phyloP scores from a whole-genome alignment of 2,113 vertebrate genomes.

The Alligator mississippiensis region DNA sequence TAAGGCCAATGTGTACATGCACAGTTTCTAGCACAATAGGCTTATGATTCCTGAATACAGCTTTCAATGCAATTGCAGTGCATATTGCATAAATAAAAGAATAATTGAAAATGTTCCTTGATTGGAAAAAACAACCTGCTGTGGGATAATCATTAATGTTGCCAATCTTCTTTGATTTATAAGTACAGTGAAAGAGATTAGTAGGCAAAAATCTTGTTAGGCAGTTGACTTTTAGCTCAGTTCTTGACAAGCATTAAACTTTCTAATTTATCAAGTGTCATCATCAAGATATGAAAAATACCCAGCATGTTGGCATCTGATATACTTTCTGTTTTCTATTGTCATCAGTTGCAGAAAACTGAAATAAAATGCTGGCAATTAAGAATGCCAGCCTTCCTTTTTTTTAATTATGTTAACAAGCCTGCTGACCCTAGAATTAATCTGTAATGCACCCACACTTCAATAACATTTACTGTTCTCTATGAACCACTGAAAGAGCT shows the following conservation, averaged over 20 bases:
- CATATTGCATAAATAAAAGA: background rate
- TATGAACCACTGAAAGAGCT: background rate
- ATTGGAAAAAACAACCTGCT: background rate
- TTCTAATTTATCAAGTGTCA: background rate
- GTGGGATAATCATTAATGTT: background rate
- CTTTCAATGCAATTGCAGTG: background rate
- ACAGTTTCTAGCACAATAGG: background rate
- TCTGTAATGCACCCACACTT: background rate
- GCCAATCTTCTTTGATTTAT: background rate
- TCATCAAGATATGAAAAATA: background rate
- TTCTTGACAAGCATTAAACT: background rate
- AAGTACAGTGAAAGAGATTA: rapidly evolving
- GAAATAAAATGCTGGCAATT: background rate
- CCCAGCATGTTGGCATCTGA: background rate
- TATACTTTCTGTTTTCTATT: background rate
- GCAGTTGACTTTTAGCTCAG: background rate
- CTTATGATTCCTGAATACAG: background rate
- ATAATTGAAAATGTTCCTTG: background rate
- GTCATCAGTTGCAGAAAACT: background rate
- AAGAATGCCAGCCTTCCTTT: background rate
- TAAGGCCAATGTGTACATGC: background rate
- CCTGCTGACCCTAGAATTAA: background rate
- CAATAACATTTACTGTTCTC: background rate
- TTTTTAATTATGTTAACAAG: background rate
- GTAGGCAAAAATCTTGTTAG: background rate